Base-by-base conservation (phyloP, 2,888 invertebrate species). In the Lepidochitona cinerea region DNA sequence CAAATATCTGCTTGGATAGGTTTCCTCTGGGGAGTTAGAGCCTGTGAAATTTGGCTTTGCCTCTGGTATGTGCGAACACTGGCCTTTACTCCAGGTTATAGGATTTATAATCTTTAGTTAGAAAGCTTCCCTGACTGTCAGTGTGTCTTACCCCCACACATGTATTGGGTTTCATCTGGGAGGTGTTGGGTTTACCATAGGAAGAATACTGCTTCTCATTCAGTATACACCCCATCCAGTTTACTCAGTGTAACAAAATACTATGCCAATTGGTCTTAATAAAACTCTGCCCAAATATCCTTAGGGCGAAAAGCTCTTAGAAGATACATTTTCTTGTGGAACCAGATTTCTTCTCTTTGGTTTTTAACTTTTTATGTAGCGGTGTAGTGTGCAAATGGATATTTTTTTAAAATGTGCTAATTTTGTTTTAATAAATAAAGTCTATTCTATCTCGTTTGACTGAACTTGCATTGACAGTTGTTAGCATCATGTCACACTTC, bases 171-270 rank as follows among this genome's bases (percentile, higher is more conserved):
- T 59, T 29, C 59, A 59, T 59, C 29, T 59, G 23, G 23, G 59
- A 59, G 59, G 59, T 59, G 59, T 59, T 29, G 59, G 29, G 59
- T 26, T 29, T 23, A 9, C 59, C 32, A 59, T 23, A 4, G 29
- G 29, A 4, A 59, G 59, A 59, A 23, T 49, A 18, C 49, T 23
- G 9, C 49, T 26, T 59, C 59, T 29, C 7, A 32, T 26, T 12
- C 59, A 4, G 3, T 32, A 59, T 32, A 59, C 23, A 59, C 12
- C 23, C 18, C 2, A 59, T 23, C 29, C 59, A 59, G 59, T 59
- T 59, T 18, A 59, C 29, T 59, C 32, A 29, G 59, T 18, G 59
- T 59, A 59, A 59, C 59, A 59, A 59, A 59, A 59, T 32, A 59
- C 59, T 26, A 29, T 23, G 59, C 59, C 29, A 29, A n/a, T n/a